Conservation (phyloP, 1,140 invertebrate species). For the Pentalonia nigronervosa region DNA sequence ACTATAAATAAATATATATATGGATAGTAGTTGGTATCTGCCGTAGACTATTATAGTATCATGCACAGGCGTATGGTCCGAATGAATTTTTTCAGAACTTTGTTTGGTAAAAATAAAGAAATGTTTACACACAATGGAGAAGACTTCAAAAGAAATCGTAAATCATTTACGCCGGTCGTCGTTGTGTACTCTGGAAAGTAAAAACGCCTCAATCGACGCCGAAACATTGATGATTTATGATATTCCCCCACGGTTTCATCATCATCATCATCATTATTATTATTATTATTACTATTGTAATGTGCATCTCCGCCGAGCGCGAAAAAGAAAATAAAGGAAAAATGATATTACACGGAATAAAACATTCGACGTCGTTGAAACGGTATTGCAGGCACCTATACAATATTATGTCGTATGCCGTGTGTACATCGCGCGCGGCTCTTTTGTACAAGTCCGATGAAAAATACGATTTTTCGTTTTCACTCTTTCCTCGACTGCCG, state of each 20-base stretch:
- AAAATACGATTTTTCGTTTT: conserved; percentile 19
- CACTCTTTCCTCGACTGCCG: not conserved
- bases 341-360: conserved; percentile 20
- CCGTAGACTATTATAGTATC: no score
- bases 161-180: not conserved
- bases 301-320: not conserved
- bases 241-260: not conserved
- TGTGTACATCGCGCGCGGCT: not conserved
- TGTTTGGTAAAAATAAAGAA: conserved; percentile 5
- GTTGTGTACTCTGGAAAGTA: not conserved
- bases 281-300: not conserved
- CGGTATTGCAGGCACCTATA: not conserved
- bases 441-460: conserved; percentile 16
- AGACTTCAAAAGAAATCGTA: conserved; percentile 22
- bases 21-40: not conserved
- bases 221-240: conserved; percentile 30
- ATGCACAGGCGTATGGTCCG: not conserved
- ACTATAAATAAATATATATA: not conserved
- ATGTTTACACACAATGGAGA: not conserved
- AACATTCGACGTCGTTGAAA: conserved; percentile 17
- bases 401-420: not conserved
- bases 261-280: not conserved
- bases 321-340: conserved; percentile 17
- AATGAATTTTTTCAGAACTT: not conserved
- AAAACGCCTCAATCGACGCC: not conserved